Evolutionary conservation across 1,140 invertebrate species (phyloP).

Genomic region (Littorina saxatilis): DNA sequence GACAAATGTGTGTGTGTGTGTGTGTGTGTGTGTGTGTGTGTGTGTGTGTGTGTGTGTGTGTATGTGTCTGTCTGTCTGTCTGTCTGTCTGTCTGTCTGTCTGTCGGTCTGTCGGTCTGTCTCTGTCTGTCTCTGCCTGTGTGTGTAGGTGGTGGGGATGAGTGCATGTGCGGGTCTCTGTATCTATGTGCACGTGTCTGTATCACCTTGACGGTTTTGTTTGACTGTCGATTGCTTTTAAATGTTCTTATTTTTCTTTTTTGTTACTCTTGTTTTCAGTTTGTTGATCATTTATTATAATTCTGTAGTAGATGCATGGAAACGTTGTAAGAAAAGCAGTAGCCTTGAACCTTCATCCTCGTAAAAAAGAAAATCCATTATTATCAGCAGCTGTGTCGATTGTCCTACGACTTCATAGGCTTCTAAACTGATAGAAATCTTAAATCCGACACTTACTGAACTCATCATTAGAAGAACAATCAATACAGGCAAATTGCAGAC

Average conservation of each 20-base stretch:
- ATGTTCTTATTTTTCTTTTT: not conserved
- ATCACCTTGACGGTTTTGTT: not conserved
- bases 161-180: not conserved
- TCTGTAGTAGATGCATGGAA: not conserved
- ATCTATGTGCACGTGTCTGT: not conserved
- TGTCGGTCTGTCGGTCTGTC: conserved; percentile 6
- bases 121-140: conserved; percentile 5
- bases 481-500: too few species aligned
- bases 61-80: conserved; percentile 25
- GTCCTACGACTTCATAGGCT: too few species aligned
- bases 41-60: not conserved
- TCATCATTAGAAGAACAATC: too few species aligned
- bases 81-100: conserved; percentile 28
- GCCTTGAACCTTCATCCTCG: not conserved
- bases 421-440: too few species aligned
- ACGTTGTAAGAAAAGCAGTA: not conserved
- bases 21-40: too few species aligned
- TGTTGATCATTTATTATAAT: not conserved
- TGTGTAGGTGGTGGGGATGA: not conserved
- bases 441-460: too few species aligned
- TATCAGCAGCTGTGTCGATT: too few species aligned
- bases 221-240: not conserved
- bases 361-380: too few species aligned
- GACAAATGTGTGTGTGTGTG: too few species aligned
- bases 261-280: not conserved